Conservation (phyloP, 2,113 vertebrate genomes). For the Casuarius casuarius region DNA sequence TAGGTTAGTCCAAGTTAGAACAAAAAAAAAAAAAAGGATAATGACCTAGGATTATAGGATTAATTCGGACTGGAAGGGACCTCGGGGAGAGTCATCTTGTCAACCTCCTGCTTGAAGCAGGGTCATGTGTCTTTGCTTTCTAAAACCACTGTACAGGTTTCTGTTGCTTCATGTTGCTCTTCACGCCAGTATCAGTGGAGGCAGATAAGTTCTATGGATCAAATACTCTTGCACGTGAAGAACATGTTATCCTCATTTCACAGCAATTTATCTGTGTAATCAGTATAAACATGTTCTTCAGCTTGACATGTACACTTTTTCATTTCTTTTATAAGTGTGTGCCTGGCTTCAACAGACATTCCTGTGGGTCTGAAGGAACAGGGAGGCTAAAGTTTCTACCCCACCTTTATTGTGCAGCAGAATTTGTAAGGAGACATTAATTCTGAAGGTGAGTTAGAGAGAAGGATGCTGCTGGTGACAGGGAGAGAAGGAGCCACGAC, state of each 20-base stretch:
- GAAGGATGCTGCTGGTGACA: not conserved
- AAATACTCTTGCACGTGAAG: not conserved
- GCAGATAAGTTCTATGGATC: not conserved
- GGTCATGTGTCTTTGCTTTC: not conserved
- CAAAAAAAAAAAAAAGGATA: too few species aligned
- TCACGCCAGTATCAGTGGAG: not conserved
- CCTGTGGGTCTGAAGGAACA: not conserved
- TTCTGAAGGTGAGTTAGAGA: not conserved
- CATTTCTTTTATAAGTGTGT: too few species aligned
- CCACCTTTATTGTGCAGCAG: not conserved
- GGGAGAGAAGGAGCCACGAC: not conserved
- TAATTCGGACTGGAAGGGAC: too few species aligned
- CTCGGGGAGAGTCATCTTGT: too few species aligned
- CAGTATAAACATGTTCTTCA: not conserved
- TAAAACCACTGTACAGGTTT: not conserved
- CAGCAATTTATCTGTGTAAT: not conserved
- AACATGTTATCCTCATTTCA: not conserved
- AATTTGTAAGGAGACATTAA: not conserved
- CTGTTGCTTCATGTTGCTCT: not conserved
- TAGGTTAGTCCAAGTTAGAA: too few species aligned
- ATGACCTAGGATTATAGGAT: too few species aligned
- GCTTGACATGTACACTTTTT: too few species aligned
- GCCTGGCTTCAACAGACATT: too few species aligned
- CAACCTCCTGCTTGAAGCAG: not conserved
- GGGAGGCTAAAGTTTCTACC: not conserved